Evolutionary conservation across 2,797 vertebrate species (phyloP).

Genomic region (Bradypus variegatus): DNA sequence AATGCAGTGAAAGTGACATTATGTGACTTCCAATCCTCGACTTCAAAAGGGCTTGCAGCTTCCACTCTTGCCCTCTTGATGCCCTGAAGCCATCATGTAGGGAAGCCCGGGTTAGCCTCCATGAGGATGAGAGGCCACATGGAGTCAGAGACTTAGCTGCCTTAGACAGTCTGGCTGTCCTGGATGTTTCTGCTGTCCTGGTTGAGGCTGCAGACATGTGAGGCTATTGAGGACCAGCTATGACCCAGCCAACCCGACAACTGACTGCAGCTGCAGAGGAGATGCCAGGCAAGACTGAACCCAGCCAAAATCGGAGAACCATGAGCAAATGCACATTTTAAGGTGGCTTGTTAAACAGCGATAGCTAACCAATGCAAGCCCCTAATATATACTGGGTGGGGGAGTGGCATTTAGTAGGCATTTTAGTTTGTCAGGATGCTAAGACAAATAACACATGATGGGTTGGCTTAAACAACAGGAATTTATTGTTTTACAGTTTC

Average conservation of each 20-base stretch:
- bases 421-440: too few relatives aligned
- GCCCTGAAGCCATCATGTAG: neutral
- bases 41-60: neutral
- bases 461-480: too few relatives aligned
- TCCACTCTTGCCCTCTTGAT: neutral
- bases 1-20: neutral
- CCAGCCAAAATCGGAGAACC: neutral
- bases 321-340: neutral
- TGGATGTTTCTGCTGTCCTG: neutral
- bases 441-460: too few relatives aligned
- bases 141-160: neutral
- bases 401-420: neutral
- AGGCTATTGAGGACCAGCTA: neutral
- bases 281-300: neutral
- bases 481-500: too few relatives aligned
- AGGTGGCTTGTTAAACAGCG: neutral
- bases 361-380: neutral
- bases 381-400: neutral
- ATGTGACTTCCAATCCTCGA: neutral
- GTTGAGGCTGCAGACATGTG: neutral
- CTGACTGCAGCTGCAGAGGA: neutral
- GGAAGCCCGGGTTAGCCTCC: neutral
- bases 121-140: neutral
- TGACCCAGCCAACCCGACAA: neutral
- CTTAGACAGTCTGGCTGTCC: neutral